Base-by-base conservation (phyloP, 2,797 vertebrate genomes). In the Hybognathus amarus region DNA sequence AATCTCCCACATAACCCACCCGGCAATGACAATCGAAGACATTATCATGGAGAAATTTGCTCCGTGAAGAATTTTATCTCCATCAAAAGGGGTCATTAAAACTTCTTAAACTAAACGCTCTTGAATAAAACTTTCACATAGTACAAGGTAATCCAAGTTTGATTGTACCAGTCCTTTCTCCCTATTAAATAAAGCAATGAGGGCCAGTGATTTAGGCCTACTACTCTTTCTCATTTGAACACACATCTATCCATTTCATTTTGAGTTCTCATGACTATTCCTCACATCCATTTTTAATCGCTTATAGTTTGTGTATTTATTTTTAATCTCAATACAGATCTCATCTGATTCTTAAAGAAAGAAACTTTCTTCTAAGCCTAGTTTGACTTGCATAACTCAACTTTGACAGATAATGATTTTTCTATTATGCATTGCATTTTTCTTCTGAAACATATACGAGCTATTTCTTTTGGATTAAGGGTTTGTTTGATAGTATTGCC, bases 41-140 rank as follows among this genome's bases (percentile, higher is more conserved):
- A 54, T 42, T 68, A 76, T 76, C 45, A 76, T 56, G 7, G 71
- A 22, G 54, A 13, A 76, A 54, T 68, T 67, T 56, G 36, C 61
- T 76, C 50, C 33, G 13, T 66, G 47, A 24, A 76, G 61, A 56
- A 63, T 75, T 76, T 75, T 68, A 56, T 68, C 63, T 56, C 64
- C 50, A 75, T 83, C 80, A 40, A 11, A 75, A 38, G 45, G n/a
- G 61, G 71, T 83, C 59, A 82, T 82, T 82, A 76, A 83, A 83
- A 67, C 63, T 83, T 76, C 71, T 67, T 56, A 50, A 64, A 40
- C 70, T 64, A 56, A 30, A 56, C 11, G 7, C 52, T 52, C 30
- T 82, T 74, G 80, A 82, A 74, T 52, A 24, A 64, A 74, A 82
- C 56, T 82, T 82, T 66, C 80, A 24, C 54, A 52, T 30, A 82